Conservation (phyloP, 2,113 vertebrate species). For the Eudyptes chrysolophus region DNA sequence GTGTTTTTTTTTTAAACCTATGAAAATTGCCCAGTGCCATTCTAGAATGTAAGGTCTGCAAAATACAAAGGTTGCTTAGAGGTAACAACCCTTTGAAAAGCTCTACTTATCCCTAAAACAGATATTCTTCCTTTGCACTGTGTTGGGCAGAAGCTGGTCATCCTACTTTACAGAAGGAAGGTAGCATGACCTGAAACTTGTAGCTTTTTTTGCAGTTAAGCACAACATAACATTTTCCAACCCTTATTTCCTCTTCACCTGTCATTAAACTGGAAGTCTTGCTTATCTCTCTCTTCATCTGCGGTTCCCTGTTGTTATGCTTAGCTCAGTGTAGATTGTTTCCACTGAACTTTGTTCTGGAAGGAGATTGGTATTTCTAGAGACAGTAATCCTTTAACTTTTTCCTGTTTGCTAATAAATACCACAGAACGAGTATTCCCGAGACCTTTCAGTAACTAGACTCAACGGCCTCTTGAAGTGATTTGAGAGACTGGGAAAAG, state of each 20-base stretch:
- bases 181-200: neutral
- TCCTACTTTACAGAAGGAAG: neutral
- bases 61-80: neutral
- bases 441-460: neutral
- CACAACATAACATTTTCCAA: neutral
- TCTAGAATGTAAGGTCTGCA: neutral
- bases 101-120: neutral
- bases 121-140: neutral
- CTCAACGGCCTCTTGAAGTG: neutral
- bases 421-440: neutral
- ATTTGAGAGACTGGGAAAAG: no score
- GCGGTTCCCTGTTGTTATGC: neutral
- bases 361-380: neutral
- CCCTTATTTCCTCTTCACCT: neutral
- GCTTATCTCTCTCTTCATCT: neutral
- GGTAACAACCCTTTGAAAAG: neutral
- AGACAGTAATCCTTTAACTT: neutral
- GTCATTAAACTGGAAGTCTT: neutral
- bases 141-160: neutral
- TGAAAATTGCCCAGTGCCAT: neutral
- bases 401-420: neutral
- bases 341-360: slow-evolving; percentile 32
- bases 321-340: neutral
- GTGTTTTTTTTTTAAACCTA: neutral
- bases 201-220: neutral